phyloP scores from a whole-genome alignment of 2,113 vertebrate species.

The Rhagologus leucostigma region DNA sequence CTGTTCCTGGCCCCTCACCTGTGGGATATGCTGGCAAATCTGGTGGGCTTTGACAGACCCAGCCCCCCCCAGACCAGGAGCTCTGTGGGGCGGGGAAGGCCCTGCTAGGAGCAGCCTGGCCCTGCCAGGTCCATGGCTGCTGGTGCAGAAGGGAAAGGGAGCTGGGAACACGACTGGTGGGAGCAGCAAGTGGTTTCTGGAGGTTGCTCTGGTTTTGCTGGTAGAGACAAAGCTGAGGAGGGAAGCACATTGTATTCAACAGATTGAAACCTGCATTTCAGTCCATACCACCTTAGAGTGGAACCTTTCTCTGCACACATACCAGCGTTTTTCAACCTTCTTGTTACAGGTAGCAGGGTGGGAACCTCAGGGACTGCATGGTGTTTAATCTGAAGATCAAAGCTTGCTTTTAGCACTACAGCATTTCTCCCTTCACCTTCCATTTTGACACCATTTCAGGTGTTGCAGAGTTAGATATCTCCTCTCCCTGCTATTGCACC shows the following conservation, averaged over 20 bases:
- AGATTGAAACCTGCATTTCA: neutral
- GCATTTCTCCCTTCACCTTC: neutral
- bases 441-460: neutral
- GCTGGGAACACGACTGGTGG: rapidly evolving
- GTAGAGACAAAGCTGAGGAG: neutral
- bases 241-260: neutral
- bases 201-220: neutral
- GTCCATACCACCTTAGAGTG: rapidly evolving
- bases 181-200: neutral
- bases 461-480: neutral
- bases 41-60: neutral
- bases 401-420: neutral
- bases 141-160: neutral
- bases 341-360: neutral
- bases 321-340: neutral
- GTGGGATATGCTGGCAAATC: neutral
- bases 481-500: neutral
- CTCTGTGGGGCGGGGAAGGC: neutral
- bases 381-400: neutral
- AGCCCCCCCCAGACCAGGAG: neutral
- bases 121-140: neutral
- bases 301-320: neutral
- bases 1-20: neutral
- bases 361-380: neutral
- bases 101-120: neutral